Evolutionary conservation across 2,797 vertebrate genomes (phyloP), one percentile per base, ranked within the genome.

Genomic region (Hozukius guyotensis): DNA sequence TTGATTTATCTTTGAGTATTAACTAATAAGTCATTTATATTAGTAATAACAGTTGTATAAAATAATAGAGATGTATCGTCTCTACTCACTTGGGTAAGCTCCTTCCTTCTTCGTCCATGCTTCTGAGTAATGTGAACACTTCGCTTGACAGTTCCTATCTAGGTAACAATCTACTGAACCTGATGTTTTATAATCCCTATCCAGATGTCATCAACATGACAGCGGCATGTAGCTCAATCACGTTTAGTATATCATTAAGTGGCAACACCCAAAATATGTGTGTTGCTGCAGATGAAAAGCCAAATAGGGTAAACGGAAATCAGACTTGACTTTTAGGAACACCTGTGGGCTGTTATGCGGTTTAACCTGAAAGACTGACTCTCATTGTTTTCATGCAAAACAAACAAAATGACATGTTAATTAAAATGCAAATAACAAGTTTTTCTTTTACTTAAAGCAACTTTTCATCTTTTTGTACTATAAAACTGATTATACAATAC

Each of bases 61-160:
- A 42, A 42, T 42, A 42, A 42, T 42, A 14, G 42, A 46, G 42
- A 16, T 46, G 6, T 46, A 46, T 46, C 2, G 6, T 20, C 3
- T 52, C 6, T 14, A 82, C 84, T 86, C 38, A 86, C 84, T 80
- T 83, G 9, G 74, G 77, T 18, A 71, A 1, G 3, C 2, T 24
- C 13, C 25, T 74, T 36, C 34, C 11, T 29, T 46, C 56, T 34
- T 73, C 57, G 1, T 66, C 77, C 84, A 86, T 83, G 73, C 66
- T 75, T 46, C 10, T 7, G 56, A 32, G 4, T 4, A 24, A 8
- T 11, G 56, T 38, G 27, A 29, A 8, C 53, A 13, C 32, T 11
- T 11, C 1, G 6, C 8, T 3, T 2, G 2, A 2, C 16, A 6
- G 36, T 1, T 25, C 2, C 10, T 22, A 3, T 25, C 5, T 4